These are phyloP conservation scores for Torymus tubicola DNA, from an alignment of 2,888 invertebrate genomes.

Conservation along the genomic window DNA sequence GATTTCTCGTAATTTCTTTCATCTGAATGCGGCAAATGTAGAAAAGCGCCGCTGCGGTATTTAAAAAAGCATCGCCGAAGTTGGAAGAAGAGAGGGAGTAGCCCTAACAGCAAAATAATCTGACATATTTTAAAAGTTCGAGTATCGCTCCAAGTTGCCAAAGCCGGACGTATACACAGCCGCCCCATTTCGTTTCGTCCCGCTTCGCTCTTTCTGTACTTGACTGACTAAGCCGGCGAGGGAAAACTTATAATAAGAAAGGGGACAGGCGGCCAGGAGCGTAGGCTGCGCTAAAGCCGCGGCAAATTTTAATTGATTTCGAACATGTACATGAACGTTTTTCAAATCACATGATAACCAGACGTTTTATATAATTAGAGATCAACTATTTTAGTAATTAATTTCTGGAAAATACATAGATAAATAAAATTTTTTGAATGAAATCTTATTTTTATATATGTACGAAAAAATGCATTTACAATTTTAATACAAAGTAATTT, in stretches of 20 bases:
- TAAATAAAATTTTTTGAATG: too few relatives aligned
- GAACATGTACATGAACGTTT: not conserved
- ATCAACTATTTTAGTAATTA: too few relatives aligned
- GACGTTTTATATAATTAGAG: too few relatives aligned
- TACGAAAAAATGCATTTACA: too few relatives aligned
- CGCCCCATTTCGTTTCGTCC: constrained; percentile 17
- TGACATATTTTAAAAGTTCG: constrained; percentile 75
- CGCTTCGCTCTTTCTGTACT: constrained; percentile 33
- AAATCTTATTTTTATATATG: too few relatives aligned
- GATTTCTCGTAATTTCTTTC: constrained; percentile 19
- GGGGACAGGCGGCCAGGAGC: constrained; percentile 19
- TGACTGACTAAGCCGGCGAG: constrained; percentile 59
- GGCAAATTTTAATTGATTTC: constrained; percentile 54
- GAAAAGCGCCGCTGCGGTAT: constrained; percentile 31
- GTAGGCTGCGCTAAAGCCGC: constrained; percentile 64
- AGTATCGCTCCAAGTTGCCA: constrained; percentile 65
- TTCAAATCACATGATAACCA: too few relatives aligned
- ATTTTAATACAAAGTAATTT: too few relatives aligned
- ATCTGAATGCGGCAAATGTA: not conserved
- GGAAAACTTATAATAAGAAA: constrained; percentile 59
- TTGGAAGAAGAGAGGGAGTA: not conserved
- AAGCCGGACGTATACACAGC: not conserved
- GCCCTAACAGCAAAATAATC: constrained; percentile 70
- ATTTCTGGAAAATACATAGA: too few relatives aligned
- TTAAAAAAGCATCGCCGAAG: constrained; percentile 56